These are phyloP conservation scores for Mustela erminea DNA, from an alignment of 2,797 vertebrate species.

Conservation along the genomic window DNA sequence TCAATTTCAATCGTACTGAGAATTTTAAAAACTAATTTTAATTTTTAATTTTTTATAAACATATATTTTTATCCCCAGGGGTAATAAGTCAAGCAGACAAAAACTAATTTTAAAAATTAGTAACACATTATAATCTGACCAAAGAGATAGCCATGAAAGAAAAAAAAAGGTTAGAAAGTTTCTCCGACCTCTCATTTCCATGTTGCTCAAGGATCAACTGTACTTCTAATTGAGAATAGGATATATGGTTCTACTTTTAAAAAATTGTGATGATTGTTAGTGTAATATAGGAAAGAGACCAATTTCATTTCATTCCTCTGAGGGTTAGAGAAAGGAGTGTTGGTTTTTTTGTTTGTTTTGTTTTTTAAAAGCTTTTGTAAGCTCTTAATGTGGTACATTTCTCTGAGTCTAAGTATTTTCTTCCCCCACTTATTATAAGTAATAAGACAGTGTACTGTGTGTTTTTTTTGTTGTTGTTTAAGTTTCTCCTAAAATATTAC, in stretches of 20 bases:
- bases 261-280: background rate
- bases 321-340: background rate
- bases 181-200: background rate
- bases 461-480: background rate
- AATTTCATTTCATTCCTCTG: background rate
- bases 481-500: background rate
- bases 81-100: too few species aligned
- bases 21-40: background rate
- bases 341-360: too few species aligned
- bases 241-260: background rate
- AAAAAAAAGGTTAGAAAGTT: background rate
- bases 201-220: background rate
- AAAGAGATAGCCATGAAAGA: background rate
- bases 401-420: background rate
- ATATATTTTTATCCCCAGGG: too few species aligned
- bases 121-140: background rate
- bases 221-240: constrained; percentile 7
- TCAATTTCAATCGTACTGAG: background rate
- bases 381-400: background rate
- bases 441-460: background rate
- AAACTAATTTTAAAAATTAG: constrained; percentile 32
- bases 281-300: background rate
- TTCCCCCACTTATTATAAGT: background rate
- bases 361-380: background rate
- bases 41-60: too few species aligned